Percentiles rank a stretch among this genome's conserved stretches.
These are phyloP conservation scores for Machimus atricapillus DNA, from an alignment of 2,888 invertebrate genomes.

Conservation along the genomic window DNA sequence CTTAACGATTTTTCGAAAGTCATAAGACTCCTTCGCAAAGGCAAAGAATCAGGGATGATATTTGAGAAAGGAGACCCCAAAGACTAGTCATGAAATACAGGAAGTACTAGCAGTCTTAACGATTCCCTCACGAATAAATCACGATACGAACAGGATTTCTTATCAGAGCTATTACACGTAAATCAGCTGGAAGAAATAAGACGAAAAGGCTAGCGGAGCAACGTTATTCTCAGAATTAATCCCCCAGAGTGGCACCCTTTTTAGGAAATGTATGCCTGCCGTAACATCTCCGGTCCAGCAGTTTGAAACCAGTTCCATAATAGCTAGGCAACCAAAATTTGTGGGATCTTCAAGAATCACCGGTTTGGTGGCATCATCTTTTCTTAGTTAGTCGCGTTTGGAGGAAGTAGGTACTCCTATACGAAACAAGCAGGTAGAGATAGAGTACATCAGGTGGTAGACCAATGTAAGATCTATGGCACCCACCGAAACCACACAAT, in stretches of 20 bases:
- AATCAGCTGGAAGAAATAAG: not conserved
- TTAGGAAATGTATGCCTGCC: not conserved
- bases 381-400: not conserved
- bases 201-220: not conserved
- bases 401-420: not conserved
- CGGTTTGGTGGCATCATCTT: not conserved
- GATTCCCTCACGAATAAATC: not conserved
- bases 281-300: not conserved
- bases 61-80: not conserved
- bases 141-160: not conserved
- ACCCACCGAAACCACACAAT: not conserved
- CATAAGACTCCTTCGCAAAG: not conserved
- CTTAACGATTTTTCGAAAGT: not conserved
- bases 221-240: not conserved
- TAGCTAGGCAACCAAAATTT: not conserved
- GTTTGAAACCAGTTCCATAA: not conserved
- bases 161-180: not conserved
- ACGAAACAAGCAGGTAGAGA: not conserved
- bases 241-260: not conserved
- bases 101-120: not conserved
- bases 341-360: not conserved
- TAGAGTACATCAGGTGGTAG: not conserved
- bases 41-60: not conserved
- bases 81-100: not conserved
- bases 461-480: not conserved